Base-by-base conservation (phyloP, 2,797 vertebrate species). In the Antrozous pallidus region DNA sequence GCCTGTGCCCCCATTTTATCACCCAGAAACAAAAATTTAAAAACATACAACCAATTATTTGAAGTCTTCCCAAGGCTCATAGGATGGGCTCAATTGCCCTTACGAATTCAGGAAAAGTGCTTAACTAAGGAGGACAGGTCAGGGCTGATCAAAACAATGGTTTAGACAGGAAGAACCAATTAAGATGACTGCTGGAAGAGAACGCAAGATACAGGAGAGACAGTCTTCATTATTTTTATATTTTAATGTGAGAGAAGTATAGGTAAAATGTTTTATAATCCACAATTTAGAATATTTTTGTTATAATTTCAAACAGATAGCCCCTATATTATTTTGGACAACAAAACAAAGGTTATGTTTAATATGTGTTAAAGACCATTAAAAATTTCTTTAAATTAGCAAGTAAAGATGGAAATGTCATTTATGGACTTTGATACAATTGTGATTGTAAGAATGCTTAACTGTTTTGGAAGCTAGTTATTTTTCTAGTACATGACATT, bases 81-180 rank as follows among this genome's bases (percentile, higher is more conserved):
- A 65, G 51, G 56, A 58, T 56, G 42, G 82, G 42, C 12, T 10
- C 51, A 63, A 38, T 22, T 38, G 20, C 38, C 33, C 58, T 93
- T 69, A 28, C 31, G 33, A 20, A 83, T 10, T 79, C 45, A 79
- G 87, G 71, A 94, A 89, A 75, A 79, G 14, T 79, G 38, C 69
- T 45, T 45, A 91, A 71, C n/a, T 69, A 47, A 81, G 73, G 18
- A 78, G 22, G 22, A 47, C 9, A 77, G 77, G 42, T 58, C 65
- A 91, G 47, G 8, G 31, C 12, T 83, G 79, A 91, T 91, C 78
- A 94, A 96, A 94, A 88, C 45, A n/a, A 65, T 47, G 49, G 54
- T 83, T 47, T 24, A 67, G 67, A 75, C 20, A 54, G 71, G 20
- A 81, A 90, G 36, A 36, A 18, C 77, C 40, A 87, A 56, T 91